phyloP scores from a whole-genome alignment of 2,113 vertebrate species.

The Etheostoma spectabile region DNA sequence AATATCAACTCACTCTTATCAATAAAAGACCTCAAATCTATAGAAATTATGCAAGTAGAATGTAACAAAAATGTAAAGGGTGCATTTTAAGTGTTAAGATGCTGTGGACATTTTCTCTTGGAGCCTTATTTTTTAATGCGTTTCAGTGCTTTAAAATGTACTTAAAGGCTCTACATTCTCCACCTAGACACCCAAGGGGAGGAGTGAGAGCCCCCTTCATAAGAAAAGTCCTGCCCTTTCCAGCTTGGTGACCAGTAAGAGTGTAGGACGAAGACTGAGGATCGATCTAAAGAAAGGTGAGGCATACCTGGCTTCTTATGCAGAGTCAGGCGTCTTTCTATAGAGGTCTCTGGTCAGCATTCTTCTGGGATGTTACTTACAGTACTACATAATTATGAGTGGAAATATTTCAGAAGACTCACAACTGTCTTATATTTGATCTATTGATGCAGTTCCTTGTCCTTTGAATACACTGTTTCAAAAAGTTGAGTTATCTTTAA shows the following conservation, averaged over 20 bases:
- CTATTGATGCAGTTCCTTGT: not conserved
- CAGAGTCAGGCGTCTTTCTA: not conserved
- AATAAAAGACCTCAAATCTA: not conserved
- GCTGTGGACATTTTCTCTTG: not conserved
- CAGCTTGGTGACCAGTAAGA: slow-evolving; percentile 89
- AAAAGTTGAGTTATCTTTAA: not conserved
- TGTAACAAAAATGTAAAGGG: not conserved
- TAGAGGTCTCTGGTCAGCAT: not conserved
- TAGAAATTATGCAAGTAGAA: not conserved
- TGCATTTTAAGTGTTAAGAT: not conserved
- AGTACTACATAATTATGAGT: not conserved
- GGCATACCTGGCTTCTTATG: not conserved
- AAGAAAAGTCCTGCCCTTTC: slow-evolving; percentile 87
- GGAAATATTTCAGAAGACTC: not conserved
- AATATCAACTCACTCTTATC: not conserved
- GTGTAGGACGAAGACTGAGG: slow-evolving; percentile 89
- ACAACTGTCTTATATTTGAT: not conserved
- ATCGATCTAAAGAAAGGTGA: slow-evolving; percentile 98
- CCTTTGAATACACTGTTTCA: not conserved
- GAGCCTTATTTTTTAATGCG: not conserved
- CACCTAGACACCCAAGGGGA: slow-evolving; percentile 71
- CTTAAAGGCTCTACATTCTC: not conserved
- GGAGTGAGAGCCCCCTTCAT: slow-evolving; percentile 75
- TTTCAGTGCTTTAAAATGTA: not conserved
- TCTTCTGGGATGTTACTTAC: not conserved